Conservation (phyloP, 2,797 vertebrate species). For the Eulemur rubriventer region DNA sequence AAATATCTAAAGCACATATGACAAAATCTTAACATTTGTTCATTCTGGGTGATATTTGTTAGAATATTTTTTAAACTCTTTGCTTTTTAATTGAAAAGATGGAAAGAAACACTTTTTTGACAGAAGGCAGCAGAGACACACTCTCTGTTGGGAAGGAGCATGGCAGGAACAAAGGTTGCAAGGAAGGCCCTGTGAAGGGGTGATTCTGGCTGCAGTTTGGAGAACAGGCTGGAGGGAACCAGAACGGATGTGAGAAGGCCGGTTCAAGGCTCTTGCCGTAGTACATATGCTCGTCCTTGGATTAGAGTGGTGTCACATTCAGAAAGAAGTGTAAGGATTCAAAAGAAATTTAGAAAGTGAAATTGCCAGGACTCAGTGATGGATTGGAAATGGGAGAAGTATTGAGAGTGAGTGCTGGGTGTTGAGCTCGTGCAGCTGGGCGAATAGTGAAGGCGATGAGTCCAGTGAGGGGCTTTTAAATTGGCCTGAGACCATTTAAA, state of each 20-base stretch:
- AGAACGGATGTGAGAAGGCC: neutral
- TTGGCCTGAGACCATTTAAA: neutral
- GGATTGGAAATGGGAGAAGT: neutral
- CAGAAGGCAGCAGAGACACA: neutral
- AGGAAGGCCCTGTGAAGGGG: neutral
- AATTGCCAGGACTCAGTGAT: neutral
- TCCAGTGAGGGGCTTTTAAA: neutral
- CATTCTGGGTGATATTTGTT: neutral
- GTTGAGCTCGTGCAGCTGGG: rapidly evolving
- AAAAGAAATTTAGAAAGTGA: neutral
- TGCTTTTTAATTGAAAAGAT: neutral
- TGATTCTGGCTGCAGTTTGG: neutral
- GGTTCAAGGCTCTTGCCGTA: rapidly evolving
- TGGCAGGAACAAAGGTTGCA: neutral
- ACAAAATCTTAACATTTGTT: neutral
- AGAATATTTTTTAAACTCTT: neutral
- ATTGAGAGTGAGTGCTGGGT: neutral
- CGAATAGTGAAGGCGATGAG: neutral
- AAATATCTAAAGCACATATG: neutral
- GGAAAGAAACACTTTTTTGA: neutral
- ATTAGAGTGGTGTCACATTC: no score
- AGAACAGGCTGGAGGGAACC: no score
- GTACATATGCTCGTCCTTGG: no score
- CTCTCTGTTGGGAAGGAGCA: neutral
- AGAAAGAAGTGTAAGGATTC: neutral